These are phyloP conservation scores for Sphaeridia pumilis DNA, from an alignment of 2,888 invertebrate genomes.

Conservation along the genomic window DNA sequence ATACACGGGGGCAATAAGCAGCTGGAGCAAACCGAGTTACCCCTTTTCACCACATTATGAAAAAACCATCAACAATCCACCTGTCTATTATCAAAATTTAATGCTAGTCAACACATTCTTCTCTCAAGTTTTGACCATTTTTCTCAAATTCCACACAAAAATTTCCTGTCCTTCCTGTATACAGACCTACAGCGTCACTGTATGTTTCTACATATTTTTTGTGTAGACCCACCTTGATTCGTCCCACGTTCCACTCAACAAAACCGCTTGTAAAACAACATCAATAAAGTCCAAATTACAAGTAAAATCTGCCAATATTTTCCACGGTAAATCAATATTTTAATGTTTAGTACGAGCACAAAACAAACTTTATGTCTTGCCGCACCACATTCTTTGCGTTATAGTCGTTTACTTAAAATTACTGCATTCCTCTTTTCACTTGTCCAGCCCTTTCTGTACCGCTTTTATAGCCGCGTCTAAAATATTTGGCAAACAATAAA, in stretches of 20 bases:
- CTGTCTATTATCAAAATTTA: slow-evolving; percentile 4
- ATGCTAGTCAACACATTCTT: neutral
- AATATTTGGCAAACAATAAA: too few relatives aligned
- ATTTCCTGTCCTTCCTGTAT: neutral
- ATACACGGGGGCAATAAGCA: too few relatives aligned
- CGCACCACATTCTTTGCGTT: neutral
- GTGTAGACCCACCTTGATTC: too few relatives aligned
- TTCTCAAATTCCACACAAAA: neutral
- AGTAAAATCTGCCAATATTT: neutral
- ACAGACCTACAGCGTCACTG: neutral
- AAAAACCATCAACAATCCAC: too few relatives aligned
- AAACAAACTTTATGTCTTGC: too few relatives aligned
- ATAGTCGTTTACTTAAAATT: neutral
- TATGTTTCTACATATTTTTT: too few relatives aligned
- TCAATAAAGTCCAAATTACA: neutral
- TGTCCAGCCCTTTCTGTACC: too few relatives aligned
- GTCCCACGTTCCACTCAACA: neutral
- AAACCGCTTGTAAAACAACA: neutral
- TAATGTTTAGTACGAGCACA: too few relatives aligned
- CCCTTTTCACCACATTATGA: neutral
- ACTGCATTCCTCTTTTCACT: neutral
- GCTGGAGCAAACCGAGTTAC: neutral
- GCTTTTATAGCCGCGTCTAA: too few relatives aligned
- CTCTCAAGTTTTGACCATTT: neutral
- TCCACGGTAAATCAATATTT: neutral